Percentiles rank a stretch among this genome's conserved stretches.
Evolutionary conservation across 2,888 invertebrate genomes (phyloP).

Genomic region (Tetranychus piercei): DNA sequence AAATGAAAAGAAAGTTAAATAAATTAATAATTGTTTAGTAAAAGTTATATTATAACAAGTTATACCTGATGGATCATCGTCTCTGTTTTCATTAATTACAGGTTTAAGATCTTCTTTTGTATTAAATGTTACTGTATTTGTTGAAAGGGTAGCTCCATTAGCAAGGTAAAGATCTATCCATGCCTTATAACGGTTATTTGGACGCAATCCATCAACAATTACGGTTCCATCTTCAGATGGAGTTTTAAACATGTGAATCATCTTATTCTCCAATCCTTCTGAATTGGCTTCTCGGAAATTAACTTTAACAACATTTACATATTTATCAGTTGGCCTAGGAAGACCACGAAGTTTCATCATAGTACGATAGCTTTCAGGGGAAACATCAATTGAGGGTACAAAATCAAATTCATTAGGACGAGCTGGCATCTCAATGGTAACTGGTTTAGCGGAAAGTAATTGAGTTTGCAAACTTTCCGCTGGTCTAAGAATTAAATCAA

Average conservation of each 20-base stretch:
- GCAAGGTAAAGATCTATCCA: slow-evolving; percentile 77
- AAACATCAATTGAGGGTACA: slow-evolving; percentile 44
- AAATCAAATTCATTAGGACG: slow-evolving; percentile 55
- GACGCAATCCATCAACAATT: slow-evolving; percentile 48
- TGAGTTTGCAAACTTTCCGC: slow-evolving; percentile 60
- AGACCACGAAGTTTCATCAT: slow-evolving; percentile 54
- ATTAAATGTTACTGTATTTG: slow-evolving; percentile 67
- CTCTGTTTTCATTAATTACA: neutral
- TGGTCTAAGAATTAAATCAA: slow-evolving; percentile 63
- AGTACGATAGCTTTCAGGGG: slow-evolving; percentile 44
- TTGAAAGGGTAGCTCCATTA: slow-evolving; percentile 71
- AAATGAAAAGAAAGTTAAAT: neutral
- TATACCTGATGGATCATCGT: slow-evolving; percentile 8
- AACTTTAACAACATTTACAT: slow-evolving; percentile 68
- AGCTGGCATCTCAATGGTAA: slow-evolving; percentile 51
- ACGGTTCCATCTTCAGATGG: slow-evolving; percentile 49
- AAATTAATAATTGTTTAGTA: neutral
- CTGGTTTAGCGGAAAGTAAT: slow-evolving; percentile 48
- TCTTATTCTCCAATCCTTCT: slow-evolving; percentile 44
- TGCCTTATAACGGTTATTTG: slow-evolving; percentile 45
- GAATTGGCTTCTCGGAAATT: slow-evolving; percentile 53
- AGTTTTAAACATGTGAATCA: slow-evolving; percentile 48
- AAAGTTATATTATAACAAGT: neutral
- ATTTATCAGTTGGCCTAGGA: slow-evolving; percentile 71
- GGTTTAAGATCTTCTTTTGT: slow-evolving; percentile 48